Conservation (phyloP, 2,888 invertebrate species). For the Hofmannophila pseudospretella region DNA sequence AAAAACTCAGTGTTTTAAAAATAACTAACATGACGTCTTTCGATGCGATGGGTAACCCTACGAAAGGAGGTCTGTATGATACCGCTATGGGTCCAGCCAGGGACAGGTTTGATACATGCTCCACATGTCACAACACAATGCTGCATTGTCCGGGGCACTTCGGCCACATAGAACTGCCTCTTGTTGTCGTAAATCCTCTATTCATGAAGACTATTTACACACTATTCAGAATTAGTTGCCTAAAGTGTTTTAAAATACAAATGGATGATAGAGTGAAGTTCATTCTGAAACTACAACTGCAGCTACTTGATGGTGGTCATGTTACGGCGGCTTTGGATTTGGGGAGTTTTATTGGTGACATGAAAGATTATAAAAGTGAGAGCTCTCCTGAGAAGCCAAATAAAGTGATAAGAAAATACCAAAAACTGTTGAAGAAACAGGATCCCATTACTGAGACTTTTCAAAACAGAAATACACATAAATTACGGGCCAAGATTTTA, state of each 20-base stretch:
- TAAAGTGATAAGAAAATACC: conserved; percentile 58
- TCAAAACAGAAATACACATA: conserved; percentile 70
- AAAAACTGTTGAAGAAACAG: conserved; percentile 45
- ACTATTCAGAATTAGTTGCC: conserved; percentile 83
- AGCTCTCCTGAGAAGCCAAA: conserved; percentile 63
- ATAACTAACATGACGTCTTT: conserved; percentile 88
- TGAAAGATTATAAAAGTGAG: conserved; percentile 44
- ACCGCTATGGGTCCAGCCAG: conserved; percentile 84
- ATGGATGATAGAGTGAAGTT: conserved; percentile 68
- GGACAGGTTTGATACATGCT: conserved; percentile 83
- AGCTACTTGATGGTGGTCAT: conserved; percentile 85
- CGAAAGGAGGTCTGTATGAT: conserved; percentile 94
- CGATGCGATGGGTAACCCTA: conserved; percentile 89
- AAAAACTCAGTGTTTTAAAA: conserved; percentile 87
- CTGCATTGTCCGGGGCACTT: conserved; percentile 93
- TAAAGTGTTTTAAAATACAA: conserved; percentile 84
- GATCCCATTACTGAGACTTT: conserved; percentile 49
- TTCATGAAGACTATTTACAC: conserved; percentile 86
- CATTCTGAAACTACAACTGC: conserved; percentile 82
- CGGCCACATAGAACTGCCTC: conserved; percentile 94
- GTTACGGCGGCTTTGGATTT: conserved; percentile 85
- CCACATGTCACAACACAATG: conserved; percentile 84
- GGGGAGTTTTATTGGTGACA: conserved; percentile 58
- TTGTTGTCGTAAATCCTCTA: conserved; percentile 94
- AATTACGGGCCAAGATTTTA: conserved; percentile 60